A percentile compares a stretch with the other conserved stretches of the same genome.
Conservation (phyloP, 2,888 invertebrate species). For the Eurytoma adleriae region DNA sequence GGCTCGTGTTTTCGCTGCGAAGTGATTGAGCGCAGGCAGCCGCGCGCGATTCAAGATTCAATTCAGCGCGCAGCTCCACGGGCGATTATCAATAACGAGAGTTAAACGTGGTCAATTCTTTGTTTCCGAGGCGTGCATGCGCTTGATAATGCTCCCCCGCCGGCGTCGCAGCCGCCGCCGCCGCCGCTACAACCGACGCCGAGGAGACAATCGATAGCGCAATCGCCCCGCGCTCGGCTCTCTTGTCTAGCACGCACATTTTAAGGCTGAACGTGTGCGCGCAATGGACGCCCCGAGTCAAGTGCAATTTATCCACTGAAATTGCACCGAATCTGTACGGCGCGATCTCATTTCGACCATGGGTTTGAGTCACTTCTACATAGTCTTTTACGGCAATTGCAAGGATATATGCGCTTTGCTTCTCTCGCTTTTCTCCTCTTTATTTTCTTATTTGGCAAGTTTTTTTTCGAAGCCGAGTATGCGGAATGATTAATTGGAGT, state of each 20-base stretch:
- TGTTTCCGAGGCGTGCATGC: constrained; percentile 13
- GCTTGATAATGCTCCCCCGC: constrained; percentile 17
- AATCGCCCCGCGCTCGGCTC: constrained; percentile 13
- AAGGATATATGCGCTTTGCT: too few species aligned
- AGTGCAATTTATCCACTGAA: constrained; percentile 30
- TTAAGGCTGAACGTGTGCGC: constrained; percentile 18
- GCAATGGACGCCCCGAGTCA: constrained; percentile 7
- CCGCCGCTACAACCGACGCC: not conserved
- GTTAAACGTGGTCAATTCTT: constrained; percentile 24
- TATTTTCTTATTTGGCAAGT: too few species aligned
- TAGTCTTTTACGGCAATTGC: too few species aligned
- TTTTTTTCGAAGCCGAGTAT: too few species aligned
- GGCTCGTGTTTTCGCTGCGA: too few species aligned
- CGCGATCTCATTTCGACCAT: not conserved
- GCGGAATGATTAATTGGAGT: too few species aligned
- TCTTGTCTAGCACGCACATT: not conserved
- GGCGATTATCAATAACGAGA: constrained; percentile 17
- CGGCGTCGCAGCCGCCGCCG: too few species aligned
- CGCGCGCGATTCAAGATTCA: constrained; percentile 6
- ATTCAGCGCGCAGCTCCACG: not conserved
- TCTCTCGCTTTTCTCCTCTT: too few species aligned
- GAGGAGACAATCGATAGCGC: constrained; percentile 33
- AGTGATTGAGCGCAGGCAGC: not conserved
- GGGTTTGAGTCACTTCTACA: too few species aligned
- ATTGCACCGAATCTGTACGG: not conserved